These are phyloP conservation scores for Macrotrachela quadricornifera DNA, from an alignment of 1,140 invertebrate species.

Conservation along the genomic window DNA sequence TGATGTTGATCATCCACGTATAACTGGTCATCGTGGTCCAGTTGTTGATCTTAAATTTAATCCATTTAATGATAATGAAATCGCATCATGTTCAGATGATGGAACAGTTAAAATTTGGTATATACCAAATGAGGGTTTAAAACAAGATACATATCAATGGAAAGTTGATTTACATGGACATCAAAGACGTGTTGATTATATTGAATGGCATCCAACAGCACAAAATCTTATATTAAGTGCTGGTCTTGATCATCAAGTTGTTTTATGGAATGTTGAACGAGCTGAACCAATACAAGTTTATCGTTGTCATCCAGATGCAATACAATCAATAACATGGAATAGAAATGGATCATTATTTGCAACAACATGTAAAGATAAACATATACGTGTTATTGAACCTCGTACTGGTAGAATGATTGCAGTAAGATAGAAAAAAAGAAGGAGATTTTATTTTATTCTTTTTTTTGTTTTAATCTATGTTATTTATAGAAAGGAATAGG, in stretches of 20 bases:
- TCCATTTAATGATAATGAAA: conserved; percentile 27
- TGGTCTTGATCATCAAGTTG: conserved; percentile 18
- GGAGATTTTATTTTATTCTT: too few species aligned
- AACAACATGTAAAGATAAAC: conserved; percentile 80
- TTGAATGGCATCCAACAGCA: conserved; percentile 30
- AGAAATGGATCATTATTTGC: conserved; percentile 65
- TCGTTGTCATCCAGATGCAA: conserved; percentile 65
- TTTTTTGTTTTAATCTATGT: too few species aligned
- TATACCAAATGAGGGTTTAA: not conserved
- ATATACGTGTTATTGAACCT: conserved; percentile 65
- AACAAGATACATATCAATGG: too few species aligned
- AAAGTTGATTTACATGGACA: conserved; percentile 25
- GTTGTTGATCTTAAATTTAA: conserved; percentile 29
- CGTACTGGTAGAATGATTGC: conserved; percentile 49
- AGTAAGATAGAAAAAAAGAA: too few species aligned
- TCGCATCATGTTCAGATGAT: conserved; percentile 28
- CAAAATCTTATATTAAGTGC: conserved; percentile 27
- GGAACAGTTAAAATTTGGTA: conserved; percentile 16
- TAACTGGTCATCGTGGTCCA: conserved; percentile 25
- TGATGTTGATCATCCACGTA: conserved; percentile 18
- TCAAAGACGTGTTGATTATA: conserved; percentile 20
- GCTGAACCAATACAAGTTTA: conserved; percentile 66
- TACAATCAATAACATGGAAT: conserved; percentile 73
- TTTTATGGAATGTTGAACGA: conserved; percentile 39
- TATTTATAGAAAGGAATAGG: conserved; percentile 29